Evolutionary conservation across 2,888 invertebrate genomes (phyloP), one percentile per base, ranked within the genome.

Genomic region (Pycnomerus fuliginosus): DNA sequence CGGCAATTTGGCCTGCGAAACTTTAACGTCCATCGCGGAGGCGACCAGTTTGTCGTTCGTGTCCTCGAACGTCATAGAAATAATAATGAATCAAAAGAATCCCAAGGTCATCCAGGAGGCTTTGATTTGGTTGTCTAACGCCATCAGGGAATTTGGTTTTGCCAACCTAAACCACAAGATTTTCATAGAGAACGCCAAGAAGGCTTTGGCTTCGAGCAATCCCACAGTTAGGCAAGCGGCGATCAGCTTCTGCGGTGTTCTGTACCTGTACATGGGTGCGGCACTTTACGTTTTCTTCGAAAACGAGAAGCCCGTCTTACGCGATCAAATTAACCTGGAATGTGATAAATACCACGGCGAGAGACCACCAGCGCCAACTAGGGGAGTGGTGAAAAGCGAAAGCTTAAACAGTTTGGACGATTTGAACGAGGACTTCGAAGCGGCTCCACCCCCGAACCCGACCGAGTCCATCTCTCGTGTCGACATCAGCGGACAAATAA

Each of bases 61-160:
- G 0, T 78, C 87, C 1, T 78, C 79, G 17, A 83, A 85, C 64
- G 82, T 87, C 0, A 71, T 91, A 14, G 77, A 81, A 1, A 85
- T 82, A 65, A 88, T 90, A 0, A 89, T 92, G 70, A 74, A 75
- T 5, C 91, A 93, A 70, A 93, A 92, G 72, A 94, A 88, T 64
- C 94, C 94, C 0, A 93, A 93, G 72, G 90, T 92, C 24, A 90
- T 92, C 64, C 83, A 88, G 1, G 94, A 94, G 70, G 78, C 89
- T 40, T 76, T 94, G 37, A 77, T 79, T 42, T 95, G 94, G 93
- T 76, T 92, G 48, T 74, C 83, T 1, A 79, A 72, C 24, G 85
- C 91, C 0, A 78, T 95, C 3, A 82, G 83, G 61, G 93, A 94
- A 65, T 95, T 94, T 76, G 94, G 95, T 1, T 85, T 91, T 62